Base-by-base conservation (phyloP, 2,888 invertebrate species). In the Erannis defoliaria region DNA sequence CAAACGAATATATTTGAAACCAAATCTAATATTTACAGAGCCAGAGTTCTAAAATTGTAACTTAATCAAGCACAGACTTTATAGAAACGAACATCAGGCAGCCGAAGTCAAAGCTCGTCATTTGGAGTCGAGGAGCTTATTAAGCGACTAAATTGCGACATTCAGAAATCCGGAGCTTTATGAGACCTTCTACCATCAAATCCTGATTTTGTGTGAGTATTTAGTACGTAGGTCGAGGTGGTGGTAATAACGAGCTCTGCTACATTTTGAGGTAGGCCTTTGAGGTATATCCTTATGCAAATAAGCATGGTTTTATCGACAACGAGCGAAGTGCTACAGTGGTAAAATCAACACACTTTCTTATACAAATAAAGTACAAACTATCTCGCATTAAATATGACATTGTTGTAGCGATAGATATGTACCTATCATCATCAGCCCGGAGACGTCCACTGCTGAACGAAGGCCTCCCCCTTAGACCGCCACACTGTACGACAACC, bases 91-190 rank as follows among this genome's bases (percentile, higher is more conserved):
- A 45, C 45, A 46, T 42, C 45, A 55, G 63, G 55, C 61, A 67
- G 66, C 40, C 56, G 58, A 64, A 63, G 67, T 76, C 66, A 75
- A 75, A 76, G 73, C 67, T 59, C 67, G 70, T 72, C 73, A 74
- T 66, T 70, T 64, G 61, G 45, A 57, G 62, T 54, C 42, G 66
- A 70, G 71, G 64, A 72, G 68, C 72, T 78, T 76, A 80, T 77
- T 78, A 70, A 74, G 71, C 62, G 65, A 59, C 68, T 74, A 76
- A 78, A 80, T 80, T 76, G 76, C 77, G 67, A 70, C 71, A 76
- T 80, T 80, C 74, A 72, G 66, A 55, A 62, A 54, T 58, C 55
- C 59, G 49, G 59, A 64, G 65, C 66, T 72, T 74, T 73, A 76
- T 68, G 69, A 71, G 66, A 56, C 65, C 57, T 64, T 61, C 19